These are phyloP conservation scores for Heterodera carotae DNA, from an alignment of 1,140 invertebrate species.

Conservation along the genomic window DNA sequence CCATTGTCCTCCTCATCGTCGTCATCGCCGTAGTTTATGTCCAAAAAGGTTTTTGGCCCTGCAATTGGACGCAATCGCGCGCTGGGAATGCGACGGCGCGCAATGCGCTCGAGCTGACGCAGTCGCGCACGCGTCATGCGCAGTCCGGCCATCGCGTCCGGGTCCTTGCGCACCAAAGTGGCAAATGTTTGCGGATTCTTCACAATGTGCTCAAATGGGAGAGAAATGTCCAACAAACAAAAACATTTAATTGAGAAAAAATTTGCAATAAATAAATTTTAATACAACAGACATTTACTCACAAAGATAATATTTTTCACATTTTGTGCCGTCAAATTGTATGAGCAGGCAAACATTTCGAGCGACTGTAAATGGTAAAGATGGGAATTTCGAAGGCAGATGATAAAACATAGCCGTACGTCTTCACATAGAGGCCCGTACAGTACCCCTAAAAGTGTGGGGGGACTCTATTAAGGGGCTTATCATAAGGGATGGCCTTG, in stretches of 20 bases:
- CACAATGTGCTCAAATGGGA: conserved; percentile 48
- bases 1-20: conserved; percentile 43
- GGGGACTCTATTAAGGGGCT: too few relatives aligned
- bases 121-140: conserved; percentile 46
- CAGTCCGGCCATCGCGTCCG: conserved; percentile 44
- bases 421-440: too few relatives aligned
- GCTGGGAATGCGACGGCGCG: conserved; percentile 21
- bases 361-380: neutral
- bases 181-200: conserved; percentile 51
- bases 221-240: neutral
- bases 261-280: conserved; percentile 13
- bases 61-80: conserved; percentile 28
- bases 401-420: neutral
- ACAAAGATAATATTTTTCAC: conserved; percentile 53
- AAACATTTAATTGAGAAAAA: neutral
- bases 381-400: too few relatives aligned
- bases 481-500: too few relatives aligned
- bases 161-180: conserved; percentile 42
- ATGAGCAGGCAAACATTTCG: conserved; percentile 44
- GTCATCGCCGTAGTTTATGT: conserved; percentile 45
- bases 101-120: conserved; percentile 40
- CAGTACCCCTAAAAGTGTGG: too few relatives aligned
- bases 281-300: conserved; percentile 26
- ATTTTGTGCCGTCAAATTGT: conserved; percentile 47
- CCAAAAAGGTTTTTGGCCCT: conserved; percentile 35